These are phyloP conservation scores for Ctenopoma kingsleyae DNA, from an alignment of 2,797 vertebrate species.

Conservation along the genomic window DNA sequence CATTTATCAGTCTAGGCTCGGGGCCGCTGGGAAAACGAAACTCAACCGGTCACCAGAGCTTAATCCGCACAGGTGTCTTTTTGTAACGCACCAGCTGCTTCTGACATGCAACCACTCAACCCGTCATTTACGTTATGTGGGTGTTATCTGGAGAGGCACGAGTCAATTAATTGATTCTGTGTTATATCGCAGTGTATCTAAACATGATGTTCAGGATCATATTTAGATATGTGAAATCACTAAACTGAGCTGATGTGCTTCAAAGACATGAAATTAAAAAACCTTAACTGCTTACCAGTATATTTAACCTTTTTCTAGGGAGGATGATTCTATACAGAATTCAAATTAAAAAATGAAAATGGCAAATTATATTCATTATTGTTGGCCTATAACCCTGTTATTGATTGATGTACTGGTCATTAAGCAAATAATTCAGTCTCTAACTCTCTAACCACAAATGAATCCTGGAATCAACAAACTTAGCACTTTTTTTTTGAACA, in stretches of 20 bases:
- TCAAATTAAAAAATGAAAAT: too few relatives aligned
- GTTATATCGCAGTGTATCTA: neutral
- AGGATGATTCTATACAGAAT: too few relatives aligned
- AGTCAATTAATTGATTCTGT: conserved; percentile 51
- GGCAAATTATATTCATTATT: too few relatives aligned
- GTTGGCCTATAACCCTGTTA: too few relatives aligned
- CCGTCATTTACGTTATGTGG: conserved; percentile 37
- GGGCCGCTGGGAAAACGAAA: conserved; percentile 58
- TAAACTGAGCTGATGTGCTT: too few relatives aligned
- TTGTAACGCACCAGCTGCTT: conserved; percentile 71
- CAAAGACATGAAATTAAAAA: neutral
- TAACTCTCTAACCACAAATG: too few relatives aligned
- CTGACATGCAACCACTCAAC: conserved; percentile 56
- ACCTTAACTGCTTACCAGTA: neutral
- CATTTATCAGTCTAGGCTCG: conserved; percentile 79
- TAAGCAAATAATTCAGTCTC: too few relatives aligned
- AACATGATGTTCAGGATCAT: too few relatives aligned
- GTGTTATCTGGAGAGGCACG: conserved; percentile 50
- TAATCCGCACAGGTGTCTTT: conserved; percentile 73
- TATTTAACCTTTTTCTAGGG: neutral
- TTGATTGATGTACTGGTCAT: too few relatives aligned
- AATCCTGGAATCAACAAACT: too few relatives aligned
- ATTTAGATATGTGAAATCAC: too few relatives aligned
- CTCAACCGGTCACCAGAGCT: conserved; percentile 59
- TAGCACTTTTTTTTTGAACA: too few relatives aligned